Base-by-base conservation (phyloP, 2,113 vertebrate genomes). In the Hemiscyllium ocellatum region DNA sequence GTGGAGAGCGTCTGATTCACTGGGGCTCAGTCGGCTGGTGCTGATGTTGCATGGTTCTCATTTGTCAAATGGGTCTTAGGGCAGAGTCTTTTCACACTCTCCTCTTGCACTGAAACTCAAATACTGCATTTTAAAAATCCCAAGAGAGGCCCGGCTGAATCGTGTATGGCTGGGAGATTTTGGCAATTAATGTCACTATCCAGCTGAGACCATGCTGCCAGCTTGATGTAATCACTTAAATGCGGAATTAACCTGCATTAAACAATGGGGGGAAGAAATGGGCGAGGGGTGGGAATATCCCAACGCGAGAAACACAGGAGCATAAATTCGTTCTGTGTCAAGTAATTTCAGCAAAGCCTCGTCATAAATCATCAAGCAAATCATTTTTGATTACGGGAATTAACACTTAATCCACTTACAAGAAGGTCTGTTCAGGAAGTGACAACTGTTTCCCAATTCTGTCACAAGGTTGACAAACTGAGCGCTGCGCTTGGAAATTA, bases 31-130 rank as follows among this genome's bases (percentile, higher is more conserved):
- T 96, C 97, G 96, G 96, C 96, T 96, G 97, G 96, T 97, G 96
- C 96, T 96, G 98, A 97, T 97, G 97, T 97, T 97, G 97, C 96
- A 96, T 96, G 96, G 96, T 97, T 97, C 97, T 98, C 98, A 98
- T 98, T 98, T 98, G 98, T 98, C 98, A 98, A 97, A 97, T 97
- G 97, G 98, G 97, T 98, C 97, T 97, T 97, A 97, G 97, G 97
- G 97, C 97, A 97, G 97, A 96, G 97, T 97, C 94, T 76, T 72
- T 72, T 50, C 68, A 47, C 66, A 72, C 94, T 95, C 68, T 95
- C 94, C 69, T 97, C 97, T 97, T 97, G 97, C 98, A 97, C 97
- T 97, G 97, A 97, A 97, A 98, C 98, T 98, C 97, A 98, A 97
- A 98, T 97, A 97, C 97, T 97, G 97, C 96, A 97, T 98, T 97